Conservation (phyloP, 2,888 invertebrate species). For the Andrena flavipes region DNA sequence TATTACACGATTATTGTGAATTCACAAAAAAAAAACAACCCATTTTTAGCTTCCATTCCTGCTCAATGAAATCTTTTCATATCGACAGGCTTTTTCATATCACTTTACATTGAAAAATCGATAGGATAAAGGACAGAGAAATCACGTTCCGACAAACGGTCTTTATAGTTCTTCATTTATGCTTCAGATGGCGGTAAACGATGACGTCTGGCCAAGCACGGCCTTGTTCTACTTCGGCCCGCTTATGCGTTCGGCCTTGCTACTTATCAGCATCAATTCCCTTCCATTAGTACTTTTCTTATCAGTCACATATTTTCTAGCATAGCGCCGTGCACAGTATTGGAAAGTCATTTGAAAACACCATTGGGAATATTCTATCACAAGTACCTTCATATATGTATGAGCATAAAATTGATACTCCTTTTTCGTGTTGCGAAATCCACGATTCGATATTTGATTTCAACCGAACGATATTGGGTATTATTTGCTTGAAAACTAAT, state of each 20-base stretch:
- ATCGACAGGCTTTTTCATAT: neutral
- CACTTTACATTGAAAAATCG: constrained; percentile 10
- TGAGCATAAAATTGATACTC: neutral
- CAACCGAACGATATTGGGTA: neutral
- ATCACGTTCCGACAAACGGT: neutral
- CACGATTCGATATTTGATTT: neutral
- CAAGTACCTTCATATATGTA: neutral
- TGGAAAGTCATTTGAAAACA: constrained; percentile 48
- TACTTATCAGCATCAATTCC: constrained; percentile 34
- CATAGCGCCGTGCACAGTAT: neutral
- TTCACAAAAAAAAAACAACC: no score
- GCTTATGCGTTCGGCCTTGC: constrained; percentile 4
- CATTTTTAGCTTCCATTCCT: no score
- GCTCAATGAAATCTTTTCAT: no score
- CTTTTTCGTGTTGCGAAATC: neutral
- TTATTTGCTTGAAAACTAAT: neutral
- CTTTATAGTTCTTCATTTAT: constrained; percentile 59
- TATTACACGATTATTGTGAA: no score
- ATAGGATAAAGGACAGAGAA: constrained; percentile 7
- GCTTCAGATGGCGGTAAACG: constrained; percentile 68
- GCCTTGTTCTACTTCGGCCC: constrained; percentile 49
- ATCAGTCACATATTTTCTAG: constrained; percentile 1
- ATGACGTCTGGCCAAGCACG: constrained; percentile 45
- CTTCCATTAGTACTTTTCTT: constrained; percentile 5
- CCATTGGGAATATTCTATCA: neutral